Evolutionary conservation across 1,140 invertebrate genomes (phyloP), one percentile per base, ranked within the genome.

Genomic region (Vanessa tameamea): DNA sequence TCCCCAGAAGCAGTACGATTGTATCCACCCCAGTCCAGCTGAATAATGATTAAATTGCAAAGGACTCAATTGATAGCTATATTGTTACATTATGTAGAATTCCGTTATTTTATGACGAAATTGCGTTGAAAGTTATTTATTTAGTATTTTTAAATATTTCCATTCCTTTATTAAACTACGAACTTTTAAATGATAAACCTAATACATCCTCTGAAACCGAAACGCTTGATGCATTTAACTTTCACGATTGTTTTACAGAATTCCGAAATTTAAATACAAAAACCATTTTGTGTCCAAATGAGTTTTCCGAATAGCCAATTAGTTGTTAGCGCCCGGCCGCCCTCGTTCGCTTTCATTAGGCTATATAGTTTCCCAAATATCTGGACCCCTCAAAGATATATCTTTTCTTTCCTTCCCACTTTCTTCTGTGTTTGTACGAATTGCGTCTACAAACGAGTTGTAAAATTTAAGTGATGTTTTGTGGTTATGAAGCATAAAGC

Each of bases 271-370:
- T 92, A 92, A 92, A 92, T 92, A 92, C 89, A 86, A 83, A 92
- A 92, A 87, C 91, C 91, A 91, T 92, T 92, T 91, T 91, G 88
- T 88, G 89, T 92, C 91, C 88, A 91, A 92, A 92, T 91, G 91
- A 92, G 91, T 92, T 92, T 92, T 90, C 83, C 85, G 89, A 92
- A 91, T 92, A 88, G 91, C 84, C 91, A 91, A 92, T 92, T 91
- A 92, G 89, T 92, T 92, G 91, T 92, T 92, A 92, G 91, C 89
- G 89, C 86, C 86, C 84, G 84, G 84, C 88, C 86, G 85, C 87
- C 88, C 90, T 89, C 89, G 87, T 89, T 91, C 87, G 76, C 89
- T 91, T 92, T 92, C 89, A 92, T 91, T 92, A 90, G 84, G 88
- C 88, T 90, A 90, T 91, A 90, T 92, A 91, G 89, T 91, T 92